Evolutionary conservation across 2,888 invertebrate species (phyloP).

Genomic region (Archips crataeganus): DNA sequence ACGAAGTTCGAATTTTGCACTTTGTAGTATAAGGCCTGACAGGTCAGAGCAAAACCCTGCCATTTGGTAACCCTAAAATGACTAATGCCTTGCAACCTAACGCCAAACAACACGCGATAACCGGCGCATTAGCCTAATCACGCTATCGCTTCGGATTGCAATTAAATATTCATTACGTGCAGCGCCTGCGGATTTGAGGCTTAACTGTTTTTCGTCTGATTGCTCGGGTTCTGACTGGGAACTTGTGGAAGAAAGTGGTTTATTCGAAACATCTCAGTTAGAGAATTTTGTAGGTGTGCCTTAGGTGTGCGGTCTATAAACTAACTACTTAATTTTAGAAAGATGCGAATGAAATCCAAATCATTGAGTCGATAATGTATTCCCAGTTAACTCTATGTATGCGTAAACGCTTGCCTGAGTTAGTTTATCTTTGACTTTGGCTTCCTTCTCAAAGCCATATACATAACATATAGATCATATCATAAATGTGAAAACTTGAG

Average conservation of each 20-base stretch:
- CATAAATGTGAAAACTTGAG: no score
- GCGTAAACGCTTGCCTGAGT: no score
- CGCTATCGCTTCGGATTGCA: conserved; percentile 45
- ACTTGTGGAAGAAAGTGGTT: background rate
- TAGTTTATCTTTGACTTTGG: no score
- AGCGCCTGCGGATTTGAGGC: conserved; percentile 12
- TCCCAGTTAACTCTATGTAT: no score
- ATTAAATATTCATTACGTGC: conserved; percentile 50
- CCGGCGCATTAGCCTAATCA: conserved; percentile 44
- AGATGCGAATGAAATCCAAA: no score
- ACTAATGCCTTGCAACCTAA: conserved; percentile 6
- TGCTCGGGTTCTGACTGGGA: conserved; percentile 7
- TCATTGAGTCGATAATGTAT: no score
- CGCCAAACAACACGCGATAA: conserved; percentile 31
- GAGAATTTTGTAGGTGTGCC: background rate
- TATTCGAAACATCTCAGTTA: background rate
- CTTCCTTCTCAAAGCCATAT: background rate
- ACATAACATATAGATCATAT: no score
- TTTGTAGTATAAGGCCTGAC: no score
- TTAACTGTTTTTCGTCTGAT: background rate
- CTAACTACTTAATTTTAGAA: no score
- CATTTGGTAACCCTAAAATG: background rate
- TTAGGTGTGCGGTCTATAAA: no score
- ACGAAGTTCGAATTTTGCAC: no score
- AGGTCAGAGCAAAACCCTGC: background rate